A percentile compares a stretch with the other conserved stretches of the same genome.
Conservation (phyloP, 2,888 invertebrate genomes). For the Vanessa cardui region DNA sequence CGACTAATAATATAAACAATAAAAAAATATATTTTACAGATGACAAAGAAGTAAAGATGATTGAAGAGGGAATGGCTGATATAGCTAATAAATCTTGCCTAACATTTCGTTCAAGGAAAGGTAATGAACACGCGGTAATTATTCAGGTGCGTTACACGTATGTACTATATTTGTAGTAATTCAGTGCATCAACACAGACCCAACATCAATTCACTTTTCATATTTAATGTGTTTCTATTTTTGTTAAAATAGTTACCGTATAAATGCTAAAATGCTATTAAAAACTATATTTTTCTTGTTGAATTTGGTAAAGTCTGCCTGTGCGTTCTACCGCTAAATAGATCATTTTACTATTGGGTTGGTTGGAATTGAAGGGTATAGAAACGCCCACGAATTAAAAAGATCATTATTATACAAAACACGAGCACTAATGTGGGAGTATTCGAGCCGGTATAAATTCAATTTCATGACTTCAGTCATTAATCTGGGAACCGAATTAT, state of each 20-base stretch:
- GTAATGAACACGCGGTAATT: constrained; percentile 63
- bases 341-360: too few species aligned
- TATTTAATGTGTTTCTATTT: too few species aligned
- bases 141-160: constrained; percentile 55
- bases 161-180: too few species aligned
- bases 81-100: constrained; percentile 74
- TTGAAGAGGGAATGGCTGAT: constrained; percentile 68
- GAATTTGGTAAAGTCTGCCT: too few species aligned
- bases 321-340: too few species aligned
- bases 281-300: too few species aligned
- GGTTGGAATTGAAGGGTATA: constrained; percentile 14
- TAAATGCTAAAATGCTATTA: too few species aligned
- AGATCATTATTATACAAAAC: constrained; percentile 42
- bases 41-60: constrained; percentile 63
- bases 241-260: too few species aligned
- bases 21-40: constrained; percentile 51
- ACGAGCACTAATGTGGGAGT: constrained; percentile 35
- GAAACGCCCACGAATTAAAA: constrained; percentile 51
- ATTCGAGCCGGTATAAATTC: constrained; percentile 31
- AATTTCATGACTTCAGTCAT: constrained; percentile 11
- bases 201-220: too few species aligned
- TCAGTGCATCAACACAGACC: too few species aligned
- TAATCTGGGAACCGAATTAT: too few species aligned
- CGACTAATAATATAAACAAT: neutral
- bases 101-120: constrained; percentile 55